Evolutionary conservation across 92 coral and sea anemone genomes (phyloP).

Genomic region (Phenganax marumi): DNA sequence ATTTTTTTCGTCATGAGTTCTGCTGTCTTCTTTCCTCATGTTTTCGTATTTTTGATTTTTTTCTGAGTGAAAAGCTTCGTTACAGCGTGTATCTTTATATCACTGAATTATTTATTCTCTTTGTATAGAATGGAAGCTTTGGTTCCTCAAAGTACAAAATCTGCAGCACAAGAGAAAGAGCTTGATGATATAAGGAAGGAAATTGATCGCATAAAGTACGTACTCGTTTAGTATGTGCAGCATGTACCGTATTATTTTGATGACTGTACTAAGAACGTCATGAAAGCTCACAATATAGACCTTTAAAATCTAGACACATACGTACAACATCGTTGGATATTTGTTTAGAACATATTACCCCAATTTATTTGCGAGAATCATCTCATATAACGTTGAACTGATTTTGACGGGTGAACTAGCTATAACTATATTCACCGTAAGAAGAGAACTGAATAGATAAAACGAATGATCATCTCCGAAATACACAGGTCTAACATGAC

Average conservation of each 20-base stretch:
- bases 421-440: too few species aligned
- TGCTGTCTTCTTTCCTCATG: too few species aligned
- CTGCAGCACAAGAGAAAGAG: slow-evolving; percentile 23
- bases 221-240: neutral
- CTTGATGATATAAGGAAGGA: neutral
- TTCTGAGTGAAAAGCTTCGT: neutral
- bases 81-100: neutral
- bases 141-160: neutral
- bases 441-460: too few species aligned
- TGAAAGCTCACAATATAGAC: neutral
- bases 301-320: too few species aligned
- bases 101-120: neutral
- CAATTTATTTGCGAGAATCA: too few species aligned
- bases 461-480: too few species aligned
- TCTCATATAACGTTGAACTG: too few species aligned
- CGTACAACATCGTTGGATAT: too few species aligned
- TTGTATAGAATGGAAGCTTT: slow-evolving; percentile 8
- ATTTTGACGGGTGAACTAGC: too few species aligned
- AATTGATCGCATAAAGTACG: slow-evolving; percentile 31
- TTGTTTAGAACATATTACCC: too few species aligned
- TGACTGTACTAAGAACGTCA: neutral
- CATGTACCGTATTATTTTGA: neutral
- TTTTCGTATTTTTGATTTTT: neutral
- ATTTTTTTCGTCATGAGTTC: neutral
- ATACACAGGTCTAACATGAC: too few species aligned